Evolutionary conservation across 2,113 vertebrate genomes (phyloP).

Genomic region (Tyrannus savana): DNA sequence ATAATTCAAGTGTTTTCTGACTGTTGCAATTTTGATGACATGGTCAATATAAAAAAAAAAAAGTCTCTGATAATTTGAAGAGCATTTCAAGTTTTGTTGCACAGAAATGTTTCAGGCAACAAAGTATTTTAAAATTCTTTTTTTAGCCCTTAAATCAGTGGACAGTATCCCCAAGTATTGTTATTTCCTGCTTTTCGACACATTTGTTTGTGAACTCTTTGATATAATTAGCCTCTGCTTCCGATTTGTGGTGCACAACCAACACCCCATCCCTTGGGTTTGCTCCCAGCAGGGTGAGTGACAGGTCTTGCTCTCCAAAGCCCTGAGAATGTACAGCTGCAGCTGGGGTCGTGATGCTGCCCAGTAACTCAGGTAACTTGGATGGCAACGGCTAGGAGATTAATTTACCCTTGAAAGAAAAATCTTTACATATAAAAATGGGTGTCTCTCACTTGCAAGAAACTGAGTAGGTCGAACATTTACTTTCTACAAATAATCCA

Average conservation of each 20-base stretch:
- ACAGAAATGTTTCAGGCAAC: not conserved
- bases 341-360: rapidly evolving
- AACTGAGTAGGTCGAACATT: not conserved
- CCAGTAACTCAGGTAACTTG: not conserved
- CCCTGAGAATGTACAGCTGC: rapidly evolving
- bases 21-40: not conserved
- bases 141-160: not conserved
- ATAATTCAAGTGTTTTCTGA: not conserved
- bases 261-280: not conserved
- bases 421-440: not conserved
- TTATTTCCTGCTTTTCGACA: not conserved
- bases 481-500: not conserved
- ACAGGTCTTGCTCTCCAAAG: not conserved
- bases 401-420: not conserved
- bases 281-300: not conserved
- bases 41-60: not conserved
- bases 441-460: not conserved
- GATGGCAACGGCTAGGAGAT: not conserved
- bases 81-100: not conserved
- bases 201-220: not conserved
- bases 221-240: not conserved
- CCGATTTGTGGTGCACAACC: not conserved
- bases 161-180: not conserved
- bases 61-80: not conserved
- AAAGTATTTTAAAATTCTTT: not conserved